Base-by-base conservation (phyloP, 2,888 invertebrate species). In the Caenorhabditis imperialis region DNA sequence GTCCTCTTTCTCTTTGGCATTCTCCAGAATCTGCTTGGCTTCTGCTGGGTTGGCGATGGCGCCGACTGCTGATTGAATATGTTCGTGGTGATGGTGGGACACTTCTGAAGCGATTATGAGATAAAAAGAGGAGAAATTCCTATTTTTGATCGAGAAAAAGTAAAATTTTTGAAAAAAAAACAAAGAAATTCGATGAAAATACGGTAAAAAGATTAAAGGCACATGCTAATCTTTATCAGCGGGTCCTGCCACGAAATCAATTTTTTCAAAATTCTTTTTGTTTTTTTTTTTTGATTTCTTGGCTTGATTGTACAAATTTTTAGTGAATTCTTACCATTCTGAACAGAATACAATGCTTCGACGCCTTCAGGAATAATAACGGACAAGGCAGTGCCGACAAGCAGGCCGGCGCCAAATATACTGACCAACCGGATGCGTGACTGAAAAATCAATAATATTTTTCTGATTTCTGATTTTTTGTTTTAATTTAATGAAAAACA, bases 331-430 rank as follows among this genome's bases (percentile, higher is more conserved):
- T 14, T 33, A 71, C 78, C 78, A 42, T 53, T 53, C 23, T 81
- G 75, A 22, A 74, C 77, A 6, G 69, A 61, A 54, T 89, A 88
- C n/a, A 89, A 75, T 1, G 88, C 83, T 70, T 95, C 91, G n/a
- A 99, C 94, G 6, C 99, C 99, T 90, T 99, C 99, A 0, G 99
- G 99, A 83, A 99, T 97, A 61, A 99, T 99, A 0, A 99, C 98
- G 5, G 96, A 94, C 33, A 99, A 89, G 0, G 99, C 97, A 27
- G 99, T 98, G 1, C 99, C 99, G 1, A 99, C 96, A 1, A 99
- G 91, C 7, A 99, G 91, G 1, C 99, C 99, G 7, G 99, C 98
- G 57, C 99, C 99, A 78, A 99, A 92, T 14, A 97, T 93, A 27
- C 97, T 96, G 35, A 97, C 93, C 86, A 94, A 91, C 88, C 96